phyloP scores from a whole-genome alignment of 92 coral and sea anemone species.

The Porites rus region DNA sequence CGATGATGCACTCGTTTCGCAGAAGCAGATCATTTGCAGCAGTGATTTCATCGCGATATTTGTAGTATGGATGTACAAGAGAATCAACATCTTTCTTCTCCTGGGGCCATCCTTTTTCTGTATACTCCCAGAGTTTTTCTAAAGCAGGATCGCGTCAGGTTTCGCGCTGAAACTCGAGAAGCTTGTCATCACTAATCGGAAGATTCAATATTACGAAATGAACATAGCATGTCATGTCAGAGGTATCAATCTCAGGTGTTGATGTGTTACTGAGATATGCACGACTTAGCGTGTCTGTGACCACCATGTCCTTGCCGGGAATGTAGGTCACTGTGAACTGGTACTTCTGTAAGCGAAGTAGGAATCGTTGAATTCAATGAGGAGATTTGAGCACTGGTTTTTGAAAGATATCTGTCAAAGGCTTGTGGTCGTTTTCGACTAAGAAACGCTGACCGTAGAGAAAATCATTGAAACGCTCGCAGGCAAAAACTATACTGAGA shows the following conservation, averaged over 20 bases:
- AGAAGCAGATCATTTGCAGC: no score
- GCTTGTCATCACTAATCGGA: constrained; percentile 51
- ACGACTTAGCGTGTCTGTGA: constrained; percentile 23
- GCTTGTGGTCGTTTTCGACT: no score
- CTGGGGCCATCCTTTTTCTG: constrained; percentile 24
- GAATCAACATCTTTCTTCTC: constrained; percentile 18
- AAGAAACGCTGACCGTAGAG: no score
- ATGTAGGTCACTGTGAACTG: background rate
- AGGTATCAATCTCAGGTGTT: constrained; percentile 21
- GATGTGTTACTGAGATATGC: constrained; percentile 14
- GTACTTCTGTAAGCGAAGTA: constrained; percentile 7
- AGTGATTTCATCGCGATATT: no score
- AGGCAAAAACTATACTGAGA: constrained; percentile 36
- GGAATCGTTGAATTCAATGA: constrained; percentile 15
- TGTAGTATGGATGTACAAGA: no score
- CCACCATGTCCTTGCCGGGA: background rate
- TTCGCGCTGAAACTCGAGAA: constrained; percentile 35
- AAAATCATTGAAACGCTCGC: constrained; percentile 34
- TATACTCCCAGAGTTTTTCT: constrained; percentile 21
- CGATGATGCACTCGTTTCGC: no score
- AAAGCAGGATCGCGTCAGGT: constrained; percentile 19
- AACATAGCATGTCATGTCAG: constrained; percentile 32
- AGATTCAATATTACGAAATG: constrained; percentile 24
- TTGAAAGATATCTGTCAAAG: constrained; percentile 5
- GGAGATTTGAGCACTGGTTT: constrained; percentile 26